Evolutionary conservation across 2,113 vertebrate genomes (phyloP), one percentile per base, ranked within the genome.

Genomic region (Mus pahari): DNA sequence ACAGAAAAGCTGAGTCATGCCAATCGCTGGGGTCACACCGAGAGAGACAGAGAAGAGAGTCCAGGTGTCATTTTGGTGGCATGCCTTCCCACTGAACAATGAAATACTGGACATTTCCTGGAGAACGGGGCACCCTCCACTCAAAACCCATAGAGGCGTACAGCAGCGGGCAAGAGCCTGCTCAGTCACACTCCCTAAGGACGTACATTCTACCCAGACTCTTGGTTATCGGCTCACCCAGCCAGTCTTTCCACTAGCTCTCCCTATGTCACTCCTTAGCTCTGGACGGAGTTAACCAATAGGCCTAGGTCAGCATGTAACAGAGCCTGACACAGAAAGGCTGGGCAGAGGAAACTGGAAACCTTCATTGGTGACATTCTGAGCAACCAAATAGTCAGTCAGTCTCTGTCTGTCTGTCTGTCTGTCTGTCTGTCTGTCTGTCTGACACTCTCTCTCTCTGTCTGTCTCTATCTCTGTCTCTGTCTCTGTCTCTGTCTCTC

Each of bases 111-210:
- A 48, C 48, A 48, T 48, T 48, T 74, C 11, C 75, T 24, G 33
- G 13, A 1, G 11, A 16, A 73, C 22, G n/a, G n/a, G 2, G 14
- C 4, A 16, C 33, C 45, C 36, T 14, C 7, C 20, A 26, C 74
- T 81, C 55, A 22, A 2, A 5, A 0, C 0, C 20, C 62, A n/a
- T 1, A 5, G 20, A 81, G 50, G 20, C 24, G 77, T 20, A 11
- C 48, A 5, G 4, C 14, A 36, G 39, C 8, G 90, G 20, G 16
- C 39, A 20, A 62, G 39, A 36, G 45, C 60, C 53, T 19, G 8
- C 42, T 88, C 50, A 62, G 24, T 36, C 82, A 33, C 1, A 13
- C 0, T 6, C 4, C 12, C 13, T 33, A 0, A 53, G 50, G 42
- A 60, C 48, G 55, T 92, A 7, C 50, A 68, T 55, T 74, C 71